phyloP scores from a whole-genome alignment of 2,797 vertebrate species.

The Paguma larvata region DNA sequence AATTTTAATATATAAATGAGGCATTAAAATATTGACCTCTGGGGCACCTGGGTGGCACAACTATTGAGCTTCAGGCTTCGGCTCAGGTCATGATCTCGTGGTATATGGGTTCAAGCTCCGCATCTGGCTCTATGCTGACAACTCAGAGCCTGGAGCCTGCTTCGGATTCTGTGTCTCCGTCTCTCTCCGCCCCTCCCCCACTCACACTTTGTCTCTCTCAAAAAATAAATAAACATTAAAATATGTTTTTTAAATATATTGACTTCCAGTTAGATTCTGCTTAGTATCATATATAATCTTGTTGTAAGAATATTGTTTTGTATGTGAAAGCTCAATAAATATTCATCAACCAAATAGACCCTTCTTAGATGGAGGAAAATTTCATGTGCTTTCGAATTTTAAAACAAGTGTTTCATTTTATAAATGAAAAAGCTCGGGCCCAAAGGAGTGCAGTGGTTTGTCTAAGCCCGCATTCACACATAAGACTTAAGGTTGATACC shows the following conservation, averaged over 20 bases:
- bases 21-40: not conserved
- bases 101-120: no score
- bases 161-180: no score
- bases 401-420: slow-evolving; percentile 19
- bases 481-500: not conserved
- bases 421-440: not conserved
- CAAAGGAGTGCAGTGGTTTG: not conserved
- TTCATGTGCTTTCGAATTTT: slow-evolving; percentile 5
- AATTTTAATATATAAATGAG: not conserved
- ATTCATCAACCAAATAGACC: not conserved
- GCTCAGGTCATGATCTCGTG: no score
- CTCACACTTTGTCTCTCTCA: no score
- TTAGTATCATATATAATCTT: not conserved
- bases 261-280: not conserved
- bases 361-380: not conserved
- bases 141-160: no score
- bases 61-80: no score
- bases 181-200: no score
- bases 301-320: not conserved
- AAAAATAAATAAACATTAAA: no score
- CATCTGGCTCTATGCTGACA: no score
- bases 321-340: not conserved
- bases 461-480: not conserved
- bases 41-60: no score
- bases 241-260: not conserved